These are phyloP conservation scores for Pocillopora meandrina DNA, from an alignment of 92 coral and sea anemone genomes.

Conservation along the genomic window DNA sequence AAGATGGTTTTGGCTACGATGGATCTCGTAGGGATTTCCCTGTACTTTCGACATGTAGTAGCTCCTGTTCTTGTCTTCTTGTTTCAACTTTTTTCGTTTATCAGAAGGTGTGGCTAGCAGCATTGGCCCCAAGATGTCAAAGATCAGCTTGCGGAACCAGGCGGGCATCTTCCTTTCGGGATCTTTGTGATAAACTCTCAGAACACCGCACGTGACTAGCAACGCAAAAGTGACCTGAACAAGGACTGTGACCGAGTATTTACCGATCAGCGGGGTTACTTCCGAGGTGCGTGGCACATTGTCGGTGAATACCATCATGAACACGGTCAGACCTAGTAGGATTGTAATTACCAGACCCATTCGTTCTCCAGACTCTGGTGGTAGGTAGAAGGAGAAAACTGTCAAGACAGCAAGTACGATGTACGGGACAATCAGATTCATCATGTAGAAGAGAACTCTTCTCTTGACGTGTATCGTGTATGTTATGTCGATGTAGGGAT, in stretches of 20 bases:
- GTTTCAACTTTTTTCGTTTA: slow-evolving; percentile 55
- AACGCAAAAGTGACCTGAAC: slow-evolving; percentile 80
- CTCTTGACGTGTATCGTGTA: slow-evolving; percentile 83
- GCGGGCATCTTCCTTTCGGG: slow-evolving; percentile 86
- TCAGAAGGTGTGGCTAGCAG: slow-evolving; percentile 84
- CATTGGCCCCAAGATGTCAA: slow-evolving; percentile 87
- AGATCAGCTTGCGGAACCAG: slow-evolving; percentile 86
- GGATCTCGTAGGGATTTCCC: slow-evolving; percentile 69
- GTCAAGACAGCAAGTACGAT: slow-evolving; percentile 86
- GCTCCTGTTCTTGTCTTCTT: slow-evolving; percentile 45
- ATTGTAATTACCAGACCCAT: slow-evolving; percentile 94
- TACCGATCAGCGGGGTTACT: slow-evolving; percentile 93
- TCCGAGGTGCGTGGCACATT: slow-evolving; percentile 96
- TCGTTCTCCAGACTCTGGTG: slow-evolving; percentile 99
- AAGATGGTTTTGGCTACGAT: slow-evolving; percentile 54
- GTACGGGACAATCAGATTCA: slow-evolving; percentile 91
- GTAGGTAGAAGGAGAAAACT: slow-evolving; percentile 89
- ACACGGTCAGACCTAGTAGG: slow-evolving; percentile 89
- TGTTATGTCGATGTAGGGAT: slow-evolving; percentile 89
- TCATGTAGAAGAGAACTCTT: slow-evolving; percentile 87
- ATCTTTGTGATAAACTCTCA: slow-evolving; percentile 86
- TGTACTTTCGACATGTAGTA: slow-evolving; percentile 55
- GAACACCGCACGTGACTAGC: slow-evolving; percentile 78
- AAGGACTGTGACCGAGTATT: slow-evolving; percentile 89
- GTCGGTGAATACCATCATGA: slow-evolving; percentile 92